Evolutionary conservation across 2,888 invertebrate genomes (phyloP), one percentile per base, ranked within the genome.

Genomic region (Cosmia trapezina): DNA sequence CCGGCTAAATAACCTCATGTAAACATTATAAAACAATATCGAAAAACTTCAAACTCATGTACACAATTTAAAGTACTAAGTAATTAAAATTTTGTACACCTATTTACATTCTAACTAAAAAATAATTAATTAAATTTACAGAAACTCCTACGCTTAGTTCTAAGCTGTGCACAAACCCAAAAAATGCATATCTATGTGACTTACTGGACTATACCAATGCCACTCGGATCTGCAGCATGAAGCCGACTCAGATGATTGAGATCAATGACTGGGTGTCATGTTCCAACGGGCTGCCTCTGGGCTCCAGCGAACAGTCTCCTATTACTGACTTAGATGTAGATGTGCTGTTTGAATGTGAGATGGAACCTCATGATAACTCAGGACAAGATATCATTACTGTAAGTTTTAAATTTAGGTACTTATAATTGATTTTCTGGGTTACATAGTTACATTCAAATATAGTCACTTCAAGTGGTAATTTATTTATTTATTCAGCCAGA

Each of bases 181-280:
- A 93, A 86, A 94, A 95, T 90, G 97, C 97, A 74, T 97, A 96
- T 89, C 93, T 97, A 11, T 97, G 97, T 89, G 97, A 97, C 91
- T 93, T 98, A 22, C 83, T 96, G 70, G 96, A 96, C 78, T 96
- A 96, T 73, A 96, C 96, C 37, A 95, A 95, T 80, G 90, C 95
- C 2, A 95, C 95, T 47, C 91, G 96, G 66, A 94, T 96, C 86
- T 96, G 96, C 81, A 96, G 96, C 76, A 95, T 96, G 94, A 95
- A 95, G 73, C 96, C 96, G 0, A 92, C 92, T 33, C 96, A 96
- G 82, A 93, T 93, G 64, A 96, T 96, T 76, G 95, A 96, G 80
- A 91, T 96, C 53, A 92, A 87, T 80, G 95, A 95, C 86, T 96
- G 96, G 96, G 94, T 96, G 33, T 91, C 96, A 2, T 96, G 96